Base-by-base conservation (phyloP, 2,797 vertebrate species). In the Eremophila alpestris region DNA sequence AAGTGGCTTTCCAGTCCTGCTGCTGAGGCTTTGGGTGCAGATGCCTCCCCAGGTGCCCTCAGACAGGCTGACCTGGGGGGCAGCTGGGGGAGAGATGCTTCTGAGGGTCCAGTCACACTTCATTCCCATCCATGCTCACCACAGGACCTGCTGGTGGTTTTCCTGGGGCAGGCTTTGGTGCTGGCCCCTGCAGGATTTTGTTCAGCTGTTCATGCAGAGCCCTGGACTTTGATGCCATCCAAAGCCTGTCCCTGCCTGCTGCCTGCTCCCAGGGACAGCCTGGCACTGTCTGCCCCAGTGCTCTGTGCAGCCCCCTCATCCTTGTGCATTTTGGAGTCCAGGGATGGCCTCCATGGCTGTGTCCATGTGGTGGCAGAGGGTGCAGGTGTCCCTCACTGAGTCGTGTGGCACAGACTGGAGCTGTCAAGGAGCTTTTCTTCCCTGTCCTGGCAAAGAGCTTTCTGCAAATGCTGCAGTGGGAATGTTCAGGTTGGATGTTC, bases 311-410 rank as follows among this genome's bases (percentile, higher is more conserved):
- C 51, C 15, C 1, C 67, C 27, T 32, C 4, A 2, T 63, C 60
- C 6, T 2, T 6, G 1, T 15, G 23, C 16, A 3, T 16, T 70
- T 18, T 8, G 13, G 41, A 16, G 15, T 1, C 26, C 34, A 38
- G 65, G 5, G 14, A 16, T 7, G 3, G 58, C 54, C 77, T 63
- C 0, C 0, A 0, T 13, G 20, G 19, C 62, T 32, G 76, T 8
- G 56, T 24, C 59, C 40, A 5, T 13, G 9, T 9, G 20, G 30
- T 26, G 82, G 30, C 15, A 8, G 46, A 30, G 67, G 11, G 16
- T 32, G 46, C 70, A 3, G 12, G 0, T 49, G 5, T 24, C 67
- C 59, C 67, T 73, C 6, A 0, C 41, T n/a, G 49, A 22, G 26
- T n/a, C 27, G 1, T 5, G 48, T 3, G 36, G 68, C 68, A 34